Base-by-base conservation (phyloP, 2,113 vertebrate species). In the Murina feae region DNA sequence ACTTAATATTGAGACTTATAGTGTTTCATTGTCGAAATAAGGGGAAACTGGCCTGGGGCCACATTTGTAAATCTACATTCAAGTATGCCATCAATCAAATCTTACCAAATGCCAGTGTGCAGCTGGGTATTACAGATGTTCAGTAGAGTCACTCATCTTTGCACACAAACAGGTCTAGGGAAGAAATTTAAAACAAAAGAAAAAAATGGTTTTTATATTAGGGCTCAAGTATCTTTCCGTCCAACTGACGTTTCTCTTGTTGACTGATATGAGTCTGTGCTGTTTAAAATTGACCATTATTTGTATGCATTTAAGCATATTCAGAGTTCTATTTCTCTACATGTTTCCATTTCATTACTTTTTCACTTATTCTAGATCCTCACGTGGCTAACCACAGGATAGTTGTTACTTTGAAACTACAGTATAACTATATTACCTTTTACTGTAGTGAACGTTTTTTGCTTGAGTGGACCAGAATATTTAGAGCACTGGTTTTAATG, bases 401-500 rank as follows among this genome's bases (percentile, higher is more conserved):
- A 86, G 51, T 9, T 90, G 42, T 89, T 94, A 63, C 82, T 93
- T 55, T 92, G 72, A 92, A 90, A 92, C 81, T 76, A 53, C 3
- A 93, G 17, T 37, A 79, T 10, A 82, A 63, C 10, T 44, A 16
- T n/a, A 39, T 65, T 60, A 71, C 4, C 75, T 94, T 92, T 49
- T 35, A 55, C 14, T 28, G 8, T 83, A 42, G 39, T 44, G 75
- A 81, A 53, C 80, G 14, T 20, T 84, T 80, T 86, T 95, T 96
- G 66, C 86, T 90, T 47, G 32, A 87, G 44, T 76, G 49, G 20
- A 18, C 53, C 84, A 87, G 30, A 87, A 63, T 90, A 66, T 90
- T 96, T 96, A 84, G 75, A 92, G 21, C 87, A 90, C 16, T 49
- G 16, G 63, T 93, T 97, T 93, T 91, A 92, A 87, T 95, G 44